A percentile compares a stretch with the other conserved stretches of the same genome.
Evolutionary conservation across 2,888 invertebrate species (phyloP).

Genomic region (Cheilosia vernalis): DNA sequence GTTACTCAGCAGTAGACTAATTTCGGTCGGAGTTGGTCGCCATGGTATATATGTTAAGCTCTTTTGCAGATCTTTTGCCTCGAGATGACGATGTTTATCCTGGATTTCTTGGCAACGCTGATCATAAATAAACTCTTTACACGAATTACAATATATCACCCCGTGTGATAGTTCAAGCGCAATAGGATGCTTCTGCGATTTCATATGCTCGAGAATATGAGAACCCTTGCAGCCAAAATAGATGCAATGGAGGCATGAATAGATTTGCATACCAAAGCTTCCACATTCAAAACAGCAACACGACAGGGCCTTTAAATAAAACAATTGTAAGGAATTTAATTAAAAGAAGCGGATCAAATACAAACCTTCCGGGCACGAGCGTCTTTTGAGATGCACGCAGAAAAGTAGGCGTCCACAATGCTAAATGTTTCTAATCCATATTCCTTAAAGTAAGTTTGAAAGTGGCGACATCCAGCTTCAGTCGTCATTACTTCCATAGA

Average conservation of each 20-base stretch:
- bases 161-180: slow-evolving; percentile 95
- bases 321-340: neutral
- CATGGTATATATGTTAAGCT: slow-evolving; percentile 88
- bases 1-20: slow-evolving; percentile 89
- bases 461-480: slow-evolving; percentile 82
- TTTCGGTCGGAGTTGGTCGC: slow-evolving; percentile 91
- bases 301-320: slow-evolving; percentile 75
- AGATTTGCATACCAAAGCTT: slow-evolving; percentile 90
- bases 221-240: slow-evolving; percentile 95
- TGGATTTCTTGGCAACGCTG: slow-evolving; percentile 87
- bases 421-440: slow-evolving; percentile 84
- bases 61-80: slow-evolving; percentile 86
- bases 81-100: slow-evolving; percentile 84
- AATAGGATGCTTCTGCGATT: slow-evolving; percentile 91
- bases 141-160: slow-evolving; percentile 94
- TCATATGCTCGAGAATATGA: slow-evolving; percentile 94
- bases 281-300: slow-evolving; percentile 93
- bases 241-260: slow-evolving; percentile 95
- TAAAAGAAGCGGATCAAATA: slow-evolving; percentile 3
- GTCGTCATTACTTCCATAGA: slow-evolving; percentile 76
- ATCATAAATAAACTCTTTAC: slow-evolving; percentile 96
- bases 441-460: slow-evolving; percentile 82
- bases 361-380: slow-evolving; percentile 92
- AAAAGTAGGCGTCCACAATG: slow-evolving; percentile 93
- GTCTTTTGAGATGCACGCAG: slow-evolving; percentile 91